These are phyloP conservation scores for Erannis defoliaria DNA, from an alignment of 2,888 invertebrate genomes.

Conservation along the genomic window DNA sequence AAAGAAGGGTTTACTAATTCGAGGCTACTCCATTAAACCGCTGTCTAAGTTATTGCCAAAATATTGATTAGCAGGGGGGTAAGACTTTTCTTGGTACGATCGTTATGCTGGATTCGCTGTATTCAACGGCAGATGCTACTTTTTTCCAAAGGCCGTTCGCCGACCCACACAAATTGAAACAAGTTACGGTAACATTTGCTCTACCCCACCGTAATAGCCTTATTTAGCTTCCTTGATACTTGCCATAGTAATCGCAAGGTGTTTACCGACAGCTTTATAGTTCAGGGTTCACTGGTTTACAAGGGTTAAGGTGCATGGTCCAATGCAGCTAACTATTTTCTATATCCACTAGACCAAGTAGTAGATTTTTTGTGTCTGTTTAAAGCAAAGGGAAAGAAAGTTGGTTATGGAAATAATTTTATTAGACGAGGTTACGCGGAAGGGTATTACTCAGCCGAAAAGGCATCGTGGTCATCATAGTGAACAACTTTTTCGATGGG, in stretches of 20 bases:
- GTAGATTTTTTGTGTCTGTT: neutral
- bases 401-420: no score
- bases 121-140: constrained; percentile 30
- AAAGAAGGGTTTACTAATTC: no score
- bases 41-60: no score
- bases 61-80: no score
- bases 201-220: constrained; percentile 7
- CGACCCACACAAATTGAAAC: constrained; percentile 20
- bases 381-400: neutral
- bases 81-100: no score
- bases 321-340: neutral
- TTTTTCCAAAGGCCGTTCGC: constrained; percentile 28
- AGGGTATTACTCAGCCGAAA: no score
- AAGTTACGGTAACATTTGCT: constrained; percentile 21
- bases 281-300: constrained; percentile 30
- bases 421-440: no score
- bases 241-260: constrained; percentile 29
- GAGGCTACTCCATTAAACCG: no score
- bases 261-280: constrained; percentile 16
- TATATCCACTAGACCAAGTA: neutral
- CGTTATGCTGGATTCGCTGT: neutral
- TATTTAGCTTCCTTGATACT: constrained; percentile 2
- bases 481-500: no score
- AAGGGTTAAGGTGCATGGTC: neutral
- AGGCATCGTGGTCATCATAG: no score